Evolutionary conservation across 2,888 invertebrate genomes (phyloP), one percentile per base, ranked within the genome.

Genomic region (Heliconius aoede): DNA sequence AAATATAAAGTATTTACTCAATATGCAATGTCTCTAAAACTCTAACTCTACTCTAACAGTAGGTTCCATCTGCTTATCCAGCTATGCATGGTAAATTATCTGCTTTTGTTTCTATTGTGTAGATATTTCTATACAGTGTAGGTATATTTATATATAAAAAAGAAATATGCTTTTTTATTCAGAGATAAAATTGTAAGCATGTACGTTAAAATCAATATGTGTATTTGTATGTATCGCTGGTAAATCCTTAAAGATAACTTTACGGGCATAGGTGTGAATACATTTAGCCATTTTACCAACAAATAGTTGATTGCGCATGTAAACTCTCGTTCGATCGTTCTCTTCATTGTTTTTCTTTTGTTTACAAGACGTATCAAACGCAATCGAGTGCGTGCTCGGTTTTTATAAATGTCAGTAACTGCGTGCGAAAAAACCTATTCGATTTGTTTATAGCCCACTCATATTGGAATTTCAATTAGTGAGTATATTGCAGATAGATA

Each of bases 321-420:
- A 76, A 76, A 76, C 72, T 76, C 76, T 76, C 71, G 36, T 76
- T 76, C 76, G 74, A 78, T 74, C 77, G 65, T 69, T 40, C 46
- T 76, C 74, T 68, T 80, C 76, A 74, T 74, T 69, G 76, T 78
- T 73, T 77, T 80, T 74, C 76, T 79, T 76, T 80, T 80, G 80
- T 80, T 78, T 79, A 72, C 76, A 72, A 58, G 64, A 77, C 28
- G 73, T 80, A 80, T 80, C 80, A 72, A 68, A 40, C 65, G 64
- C 79, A 77, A 80, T 80, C 80, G 74, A 58, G 40, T 46, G 79
- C 80, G 80, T 78, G 80, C 74, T 74, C 67, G 30, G 26, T 69
- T 79, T 79, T 76, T 76, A 65, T 77, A 80, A 80, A 76, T 74
- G 62, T 67, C n/a, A n/a, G 65, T 72, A 40, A 73, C 65, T 71